Conservation (phyloP, 2,797 vertebrate genomes). For the Monodelphis domestica region DNA sequence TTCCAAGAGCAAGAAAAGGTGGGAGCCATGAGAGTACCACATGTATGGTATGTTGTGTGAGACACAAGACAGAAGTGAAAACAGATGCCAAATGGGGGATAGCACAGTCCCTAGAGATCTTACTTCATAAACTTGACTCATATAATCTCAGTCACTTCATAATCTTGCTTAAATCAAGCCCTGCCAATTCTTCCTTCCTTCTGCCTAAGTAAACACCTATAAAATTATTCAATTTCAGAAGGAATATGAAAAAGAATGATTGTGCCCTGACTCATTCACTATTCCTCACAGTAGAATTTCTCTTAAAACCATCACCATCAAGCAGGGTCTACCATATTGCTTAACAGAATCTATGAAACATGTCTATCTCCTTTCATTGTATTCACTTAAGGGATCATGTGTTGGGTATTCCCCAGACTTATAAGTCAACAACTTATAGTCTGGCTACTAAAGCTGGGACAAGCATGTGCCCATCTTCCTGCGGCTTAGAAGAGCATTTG, state of each 20-base stretch:
- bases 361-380: neutral
- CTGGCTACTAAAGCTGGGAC: neutral
- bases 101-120: neutral
- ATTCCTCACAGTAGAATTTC: neutral
- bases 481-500: neutral
- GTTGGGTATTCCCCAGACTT: neutral
- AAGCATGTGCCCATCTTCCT: neutral
- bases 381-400: neutral
- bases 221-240: neutral
- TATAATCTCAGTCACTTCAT: neutral
- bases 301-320: neutral
- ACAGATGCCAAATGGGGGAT: neutral
- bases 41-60: neutral
- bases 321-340: neutral
- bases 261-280: neutral
- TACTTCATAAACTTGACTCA: neutral
- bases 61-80: neutral
- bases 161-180: slow-evolving; percentile 10
- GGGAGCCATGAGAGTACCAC: neutral
- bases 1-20: neutral
- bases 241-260: neutral
- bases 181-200: slow-evolving; percentile 8
- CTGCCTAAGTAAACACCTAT: neutral
- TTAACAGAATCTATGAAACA: neutral
- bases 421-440: neutral